These are phyloP conservation scores for Trichogramma dendrolimi DNA, from an alignment of 2,888 invertebrate genomes.

Conservation along the genomic window DNA sequence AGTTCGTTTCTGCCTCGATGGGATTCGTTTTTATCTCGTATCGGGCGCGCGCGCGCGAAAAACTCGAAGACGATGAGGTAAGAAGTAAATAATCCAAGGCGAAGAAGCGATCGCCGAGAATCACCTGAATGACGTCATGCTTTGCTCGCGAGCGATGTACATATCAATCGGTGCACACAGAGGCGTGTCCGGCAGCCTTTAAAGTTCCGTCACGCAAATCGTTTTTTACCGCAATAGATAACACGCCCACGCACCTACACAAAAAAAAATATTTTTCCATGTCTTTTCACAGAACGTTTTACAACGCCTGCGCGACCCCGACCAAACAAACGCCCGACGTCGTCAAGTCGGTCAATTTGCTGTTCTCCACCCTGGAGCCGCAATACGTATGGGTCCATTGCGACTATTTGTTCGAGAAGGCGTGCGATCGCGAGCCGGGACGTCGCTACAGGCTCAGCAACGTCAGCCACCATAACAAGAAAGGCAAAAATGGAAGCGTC, in stretches of 20 bases:
- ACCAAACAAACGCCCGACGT: conserved; percentile 60
- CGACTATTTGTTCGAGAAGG: conserved; percentile 61
- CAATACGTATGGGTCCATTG: conserved; percentile 82
- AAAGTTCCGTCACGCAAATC: too few relatives aligned
- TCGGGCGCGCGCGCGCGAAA: too few relatives aligned
- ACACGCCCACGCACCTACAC: background rate
- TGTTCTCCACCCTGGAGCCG: conserved; percentile 80
- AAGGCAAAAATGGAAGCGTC: background rate
- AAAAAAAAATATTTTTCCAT: background rate
- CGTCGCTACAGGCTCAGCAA: conserved; percentile 4
- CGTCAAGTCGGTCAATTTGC: conserved; percentile 76
- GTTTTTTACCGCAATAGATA: background rate
- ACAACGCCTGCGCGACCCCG: conserved; percentile 44
- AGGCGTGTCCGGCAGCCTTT: too few relatives aligned
- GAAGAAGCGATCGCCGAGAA: too few relatives aligned
- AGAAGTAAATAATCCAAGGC: too few relatives aligned
- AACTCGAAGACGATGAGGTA: too few relatives aligned
- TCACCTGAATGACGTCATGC: too few relatives aligned
- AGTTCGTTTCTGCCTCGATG: too few relatives aligned
- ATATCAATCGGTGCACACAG: too few relatives aligned
- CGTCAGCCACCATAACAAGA: too few relatives aligned
- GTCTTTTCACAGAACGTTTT: conserved; percentile 43
- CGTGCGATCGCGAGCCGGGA: conserved; percentile 50
- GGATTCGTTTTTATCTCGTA: too few relatives aligned
- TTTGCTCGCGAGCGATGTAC: too few relatives aligned